Evolutionary conservation across 2,797 vertebrate species (phyloP).

Genomic region (Coracias cyanogaster): DNA sequence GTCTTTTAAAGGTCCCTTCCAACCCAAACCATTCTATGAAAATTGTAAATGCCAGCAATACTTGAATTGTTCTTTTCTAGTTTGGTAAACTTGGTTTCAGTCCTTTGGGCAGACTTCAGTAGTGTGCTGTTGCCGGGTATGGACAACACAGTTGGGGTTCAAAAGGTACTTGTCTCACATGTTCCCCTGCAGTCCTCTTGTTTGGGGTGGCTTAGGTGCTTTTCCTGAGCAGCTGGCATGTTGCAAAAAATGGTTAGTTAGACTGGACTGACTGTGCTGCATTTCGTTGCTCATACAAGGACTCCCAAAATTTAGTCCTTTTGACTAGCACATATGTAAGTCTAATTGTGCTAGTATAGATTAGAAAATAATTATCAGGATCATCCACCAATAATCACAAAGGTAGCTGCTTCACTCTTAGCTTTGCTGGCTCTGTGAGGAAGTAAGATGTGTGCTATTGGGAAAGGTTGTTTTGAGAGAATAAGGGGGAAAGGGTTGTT

Average conservation of each 20-base stretch:
- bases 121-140: not conserved
- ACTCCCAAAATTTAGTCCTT: not conserved
- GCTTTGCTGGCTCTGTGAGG: not conserved
- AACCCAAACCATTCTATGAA: not conserved
- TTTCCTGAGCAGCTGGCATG: not conserved
- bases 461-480: not conserved
- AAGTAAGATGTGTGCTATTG: fast-evolving
- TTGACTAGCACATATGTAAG: not conserved
- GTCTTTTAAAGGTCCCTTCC: not conserved
- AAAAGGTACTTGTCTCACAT: not conserved
- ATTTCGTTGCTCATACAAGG: not conserved
- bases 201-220: not conserved
- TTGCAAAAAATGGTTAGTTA: not conserved
- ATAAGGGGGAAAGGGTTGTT: not conserved
- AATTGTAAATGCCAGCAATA: not conserved
- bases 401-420: not conserved
- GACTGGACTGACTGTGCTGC: not conserved
- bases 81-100: not conserved
- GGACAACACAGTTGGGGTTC: not conserved
- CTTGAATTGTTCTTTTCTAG: not conserved
- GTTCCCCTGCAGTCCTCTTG: not conserved
- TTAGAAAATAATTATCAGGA: not conserved
- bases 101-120: not conserved
- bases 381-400: not conserved
- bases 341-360: not conserved